phyloP scores from a whole-genome alignment of 1,140 invertebrate species.

The Drosophila ficusphila region DNA sequence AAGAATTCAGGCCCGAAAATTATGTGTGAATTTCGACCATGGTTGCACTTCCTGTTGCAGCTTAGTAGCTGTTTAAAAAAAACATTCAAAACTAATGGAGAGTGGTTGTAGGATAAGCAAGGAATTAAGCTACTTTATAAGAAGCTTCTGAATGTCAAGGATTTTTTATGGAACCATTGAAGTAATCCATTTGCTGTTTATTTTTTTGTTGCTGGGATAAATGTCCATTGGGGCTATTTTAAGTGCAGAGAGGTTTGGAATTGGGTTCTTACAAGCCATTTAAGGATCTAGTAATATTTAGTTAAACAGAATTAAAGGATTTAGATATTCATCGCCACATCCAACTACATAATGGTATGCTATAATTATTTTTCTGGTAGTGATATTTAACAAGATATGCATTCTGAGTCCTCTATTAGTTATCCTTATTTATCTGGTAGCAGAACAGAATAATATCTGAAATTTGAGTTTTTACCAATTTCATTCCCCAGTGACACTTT shows the following conservation, averaged over 20 bases:
- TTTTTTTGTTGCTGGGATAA: conserved; percentile 12
- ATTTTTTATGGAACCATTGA: neutral
- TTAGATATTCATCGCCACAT: too few species aligned
- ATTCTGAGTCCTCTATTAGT: neutral
- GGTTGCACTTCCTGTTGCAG: conserved; percentile 12
- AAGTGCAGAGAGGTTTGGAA: neutral
- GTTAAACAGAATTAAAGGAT: too few species aligned
- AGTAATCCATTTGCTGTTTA: conserved; percentile 9
- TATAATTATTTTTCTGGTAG: too few species aligned
- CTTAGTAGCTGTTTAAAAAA: conserved; percentile 5
- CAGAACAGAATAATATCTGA: neutral
- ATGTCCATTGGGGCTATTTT: neutral
- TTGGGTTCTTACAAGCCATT: neutral
- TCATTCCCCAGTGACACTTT: conserved; percentile 27
- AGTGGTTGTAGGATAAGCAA: conserved; percentile 2
- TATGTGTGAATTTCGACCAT: conserved; percentile 16
- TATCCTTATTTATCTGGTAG: neutral
- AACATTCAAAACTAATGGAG: conserved; percentile 10
- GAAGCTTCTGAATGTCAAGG: neutral
- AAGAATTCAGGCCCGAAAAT: conserved; percentile 25
- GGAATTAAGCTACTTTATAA: conserved; percentile 26
- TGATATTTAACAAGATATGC: too few species aligned
- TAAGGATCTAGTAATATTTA: too few species aligned
- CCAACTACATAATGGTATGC: too few species aligned
- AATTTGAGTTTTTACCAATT: conserved; percentile 15